Base-by-base conservation (phyloP, 2,113 vertebrate species). In the Lagopus leucura region DNA sequence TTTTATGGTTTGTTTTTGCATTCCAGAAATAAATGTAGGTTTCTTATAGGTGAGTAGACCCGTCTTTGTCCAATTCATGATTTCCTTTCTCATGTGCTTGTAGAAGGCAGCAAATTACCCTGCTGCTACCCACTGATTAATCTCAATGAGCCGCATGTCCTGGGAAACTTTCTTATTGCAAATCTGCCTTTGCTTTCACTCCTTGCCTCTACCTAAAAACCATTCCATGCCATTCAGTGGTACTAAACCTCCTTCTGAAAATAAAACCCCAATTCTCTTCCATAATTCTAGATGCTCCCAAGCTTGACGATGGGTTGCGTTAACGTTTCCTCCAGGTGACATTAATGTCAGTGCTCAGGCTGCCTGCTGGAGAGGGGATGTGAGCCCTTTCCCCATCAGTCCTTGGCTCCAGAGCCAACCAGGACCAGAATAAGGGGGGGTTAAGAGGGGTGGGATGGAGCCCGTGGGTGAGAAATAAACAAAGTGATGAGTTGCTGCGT, bases 391-490 rank as follows among this genome's bases (percentile, higher is more conserved):
- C 38, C 82, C 30, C 80, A 8, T 12, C 15, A 14, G 25, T 34
- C 13, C 57, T 40, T 10, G 27, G 38, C 77, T 76, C 70, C 25
- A 30, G 18, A 57, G 72, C 91, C 66, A 18, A 2, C 63, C 82
- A 21, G 6, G 47, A 11, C 72, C 88, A 69, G 65, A 57, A 13
- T 1, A 7, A 27, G 47, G 38, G 42, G 42, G 72, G 52, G 60
- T 1, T 18, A 21, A 45, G 52, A 88, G 54, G 43, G 82, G 58
- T 81, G 70, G 75, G 66, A 45, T 43, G 69, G 63, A 70, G 14
- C 34, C 69, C 61, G 69, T 9, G 34, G 24, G 14, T 36, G 92
- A 89, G 96, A 91, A 96, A 92, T 84, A 97, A 97, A 97, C 96
- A 97, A 88, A 96, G 71, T 75, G 84, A 82, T 69, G 90, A 58